Evolutionary conservation across 2,888 invertebrate genomes (phyloP), one percentile per base, ranked within the genome.

Genomic region (Mylabris sibirica): DNA sequence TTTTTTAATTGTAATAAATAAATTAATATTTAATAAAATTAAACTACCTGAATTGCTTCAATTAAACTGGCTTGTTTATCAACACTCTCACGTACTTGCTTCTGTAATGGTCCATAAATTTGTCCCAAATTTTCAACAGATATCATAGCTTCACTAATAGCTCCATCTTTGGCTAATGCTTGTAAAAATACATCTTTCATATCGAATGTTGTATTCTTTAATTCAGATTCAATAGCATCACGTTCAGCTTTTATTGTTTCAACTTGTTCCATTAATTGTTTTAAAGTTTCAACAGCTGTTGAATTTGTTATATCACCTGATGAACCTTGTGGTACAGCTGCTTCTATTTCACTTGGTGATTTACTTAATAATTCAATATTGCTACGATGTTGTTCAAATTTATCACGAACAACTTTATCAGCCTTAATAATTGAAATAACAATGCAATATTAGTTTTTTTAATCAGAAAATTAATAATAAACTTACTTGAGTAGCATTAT

Each of bases 171-270:
- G 5, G 91, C 89, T 69, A 96, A 84, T 0, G 95, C 93, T 24
- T 87, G 85, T 77, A 95, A 85, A 84, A 97, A 96, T 78, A 89
- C 89, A 26, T 90, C 88, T 81, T 95, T 93, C 91, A 98, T 95
- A 81, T 95, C 94, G 63, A 91, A 89, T 11, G 92, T 90, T 4
- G 92, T 88, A 59, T 90, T 91, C 80, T 95, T 95, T 44, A 98
- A 86, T 84, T 96, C 95, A 2, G 90, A 91, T 87, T 98, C 98
- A 75, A 97, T 90, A 5, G 90, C 91, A 84, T 97, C 97, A 60
- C 98, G 90, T 86, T 97, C 96, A 3, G 92, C 92, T 87, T 96
- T 96, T 60, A 97, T 87, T 44, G 90, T 89, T 80, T 96, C 96
- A 66, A 97, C 94, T 88, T 91, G 69, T 79, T 92, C 90, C 95